Evolutionary conservation across 2,797 vertebrate genomes (phyloP), one percentile per base, ranked within the genome.

Genomic region (Sparus aurata): DNA sequence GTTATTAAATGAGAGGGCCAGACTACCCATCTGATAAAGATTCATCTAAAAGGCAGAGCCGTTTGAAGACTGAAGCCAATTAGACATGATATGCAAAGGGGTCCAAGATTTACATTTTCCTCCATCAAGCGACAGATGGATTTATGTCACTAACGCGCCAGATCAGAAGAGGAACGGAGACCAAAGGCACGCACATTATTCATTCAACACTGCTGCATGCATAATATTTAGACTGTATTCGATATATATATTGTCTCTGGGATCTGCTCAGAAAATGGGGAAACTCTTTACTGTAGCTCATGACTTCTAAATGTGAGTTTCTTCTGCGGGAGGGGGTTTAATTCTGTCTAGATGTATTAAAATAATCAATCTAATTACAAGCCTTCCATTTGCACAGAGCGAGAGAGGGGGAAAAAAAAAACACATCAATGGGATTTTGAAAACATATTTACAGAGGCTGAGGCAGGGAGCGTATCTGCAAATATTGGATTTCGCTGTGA

Each of bases 351-450:
- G 63, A 86, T 88, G 69, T 90, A 89, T 90, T 90, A 92, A 93
- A 92, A 86, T 85, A 88, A 92, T 91, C 81, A 84, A 92, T 92
- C 85, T 93, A 92, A 95, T 95, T 93, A 94, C 82, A 91, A 91
- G 88, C 75, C 69, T 79, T 90, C 75, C 79, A 87, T 92, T 88
- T 88, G 82, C 85, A 85, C 67, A 75, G 77, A 80, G 69, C 84
- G 63, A 46, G 34, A 38, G 34, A 8, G 34, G 8, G 30, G 9
- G 2, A 60, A 77, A 73, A 83, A 68, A 85, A 80, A 89, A 84
- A 86, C 75, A 90, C 79, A 90, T 87, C 89, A 91, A 87, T 88
- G 86, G 78, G 88, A 92, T 92, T 91, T 84, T 91, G 83, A 89
- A 93, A 94, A 91, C 84, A 90, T 91, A 93, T 93, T 93, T 91